Conservation (phyloP, 2,888 invertebrate species). For the Tachina fera region DNA sequence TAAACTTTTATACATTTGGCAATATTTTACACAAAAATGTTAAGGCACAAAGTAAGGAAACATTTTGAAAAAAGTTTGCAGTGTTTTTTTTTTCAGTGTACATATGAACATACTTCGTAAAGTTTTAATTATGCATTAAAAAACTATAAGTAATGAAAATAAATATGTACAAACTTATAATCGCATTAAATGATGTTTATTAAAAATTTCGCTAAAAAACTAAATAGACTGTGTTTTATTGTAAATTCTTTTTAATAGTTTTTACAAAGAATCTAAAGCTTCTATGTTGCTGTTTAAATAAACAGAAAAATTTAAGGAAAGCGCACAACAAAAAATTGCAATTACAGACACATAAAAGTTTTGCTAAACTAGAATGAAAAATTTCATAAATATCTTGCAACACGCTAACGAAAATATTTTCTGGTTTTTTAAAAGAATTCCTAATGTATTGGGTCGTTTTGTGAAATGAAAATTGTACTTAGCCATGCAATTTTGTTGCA, state of each 20-base stretch:
- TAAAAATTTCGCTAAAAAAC: constrained; percentile 21
- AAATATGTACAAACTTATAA: background rate
- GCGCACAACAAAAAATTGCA: background rate
- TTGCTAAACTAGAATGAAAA: constrained; percentile 17
- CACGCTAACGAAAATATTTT: constrained; percentile 58
- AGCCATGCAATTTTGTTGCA: constrained; percentile 46
- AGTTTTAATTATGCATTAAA: background rate
- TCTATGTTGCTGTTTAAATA: constrained; percentile 2
- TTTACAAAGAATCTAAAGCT: constrained; percentile 16
- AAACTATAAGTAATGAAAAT: constrained; percentile 16
- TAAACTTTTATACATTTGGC: too few species aligned
- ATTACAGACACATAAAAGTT: constrained; percentile 34
- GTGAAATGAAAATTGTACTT: constrained; percentile 21
- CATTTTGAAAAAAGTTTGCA: too few species aligned
- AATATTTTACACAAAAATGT: too few species aligned
- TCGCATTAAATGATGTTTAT: constrained; percentile 37
- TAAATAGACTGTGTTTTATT: constrained; percentile 1
- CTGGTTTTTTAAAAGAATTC: constrained; percentile 15
- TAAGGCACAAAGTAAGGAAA: too few species aligned
- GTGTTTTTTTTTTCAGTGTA: too few species aligned
- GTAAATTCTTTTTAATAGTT: background rate
- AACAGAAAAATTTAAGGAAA: background rate
- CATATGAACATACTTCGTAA: background rate
- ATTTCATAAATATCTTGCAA: constrained; percentile 47
- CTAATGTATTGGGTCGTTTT: background rate